Conservation (phyloP, 2,797 vertebrate genomes). For the Aerospiza tachiro region DNA sequence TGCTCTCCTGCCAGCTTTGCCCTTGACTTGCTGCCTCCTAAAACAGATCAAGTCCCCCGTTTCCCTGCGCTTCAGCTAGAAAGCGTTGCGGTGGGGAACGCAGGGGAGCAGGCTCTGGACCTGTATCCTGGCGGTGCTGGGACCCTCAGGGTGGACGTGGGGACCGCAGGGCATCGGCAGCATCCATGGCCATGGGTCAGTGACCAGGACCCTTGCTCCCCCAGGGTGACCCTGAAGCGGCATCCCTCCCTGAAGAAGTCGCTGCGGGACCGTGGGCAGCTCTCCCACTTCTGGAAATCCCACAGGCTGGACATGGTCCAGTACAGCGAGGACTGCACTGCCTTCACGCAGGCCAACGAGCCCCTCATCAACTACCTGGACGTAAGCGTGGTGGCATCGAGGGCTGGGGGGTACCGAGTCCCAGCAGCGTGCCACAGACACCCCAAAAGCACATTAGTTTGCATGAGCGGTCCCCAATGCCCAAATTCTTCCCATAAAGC, state of each 20-base stretch:
- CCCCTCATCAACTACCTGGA: slow-evolving; percentile 80
- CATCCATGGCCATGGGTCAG: accelerated
- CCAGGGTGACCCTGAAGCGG: slow-evolving; percentile 71
- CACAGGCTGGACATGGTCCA: slow-evolving; percentile 49
- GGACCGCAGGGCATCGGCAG: accelerated
- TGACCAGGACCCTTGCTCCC: background rate
- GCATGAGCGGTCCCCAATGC: accelerated
- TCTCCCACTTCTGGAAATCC: slow-evolving; percentile 72
- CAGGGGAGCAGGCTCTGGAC: background rate
- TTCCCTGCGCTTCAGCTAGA: accelerated
- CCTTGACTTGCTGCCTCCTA: background rate
- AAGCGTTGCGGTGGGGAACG: accelerated
- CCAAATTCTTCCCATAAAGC: background rate
- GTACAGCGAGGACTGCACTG: slow-evolving; percentile 50
- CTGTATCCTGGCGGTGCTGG: accelerated
- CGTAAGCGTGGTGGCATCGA: slow-evolving; percentile 22
- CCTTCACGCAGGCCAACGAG: slow-evolving; percentile 46
- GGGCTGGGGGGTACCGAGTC: background rate
- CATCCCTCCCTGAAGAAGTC: slow-evolving; percentile 69
- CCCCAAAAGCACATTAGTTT: accelerated
- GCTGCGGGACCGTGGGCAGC: slow-evolving; percentile 64
- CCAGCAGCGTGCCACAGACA: background rate
- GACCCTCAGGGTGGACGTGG: background rate
- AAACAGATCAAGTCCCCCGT: accelerated
- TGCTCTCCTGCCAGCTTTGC: background rate